phyloP scores from a whole-genome alignment of 2,797 vertebrate species.

The Taeniopygia guttata region DNA sequence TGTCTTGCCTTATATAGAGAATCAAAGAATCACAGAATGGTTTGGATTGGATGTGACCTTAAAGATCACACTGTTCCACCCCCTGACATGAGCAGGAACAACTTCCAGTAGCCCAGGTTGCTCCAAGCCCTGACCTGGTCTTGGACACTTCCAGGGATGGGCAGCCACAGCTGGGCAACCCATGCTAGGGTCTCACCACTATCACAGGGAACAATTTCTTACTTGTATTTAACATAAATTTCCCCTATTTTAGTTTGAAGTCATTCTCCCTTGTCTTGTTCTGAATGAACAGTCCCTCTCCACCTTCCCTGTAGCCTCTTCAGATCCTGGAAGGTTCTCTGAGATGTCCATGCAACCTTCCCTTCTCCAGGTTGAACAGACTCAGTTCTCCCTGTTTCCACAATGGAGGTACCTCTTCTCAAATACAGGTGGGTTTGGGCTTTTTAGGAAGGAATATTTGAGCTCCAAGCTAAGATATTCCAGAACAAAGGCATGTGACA shows the following conservation, averaged over 20 bases:
- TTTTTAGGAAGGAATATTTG: background rate
- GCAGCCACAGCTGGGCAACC: background rate
- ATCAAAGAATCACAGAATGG: background rate
- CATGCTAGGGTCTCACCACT: background rate
- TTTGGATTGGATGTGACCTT: background rate
- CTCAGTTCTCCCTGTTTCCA: background rate
- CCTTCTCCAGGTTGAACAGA: background rate
- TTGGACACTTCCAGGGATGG: background rate
- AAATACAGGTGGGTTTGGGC: background rate
- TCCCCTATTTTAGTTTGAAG: background rate
- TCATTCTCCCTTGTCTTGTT: background rate
- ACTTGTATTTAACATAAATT: background rate
- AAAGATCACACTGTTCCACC: background rate
- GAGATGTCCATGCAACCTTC: background rate
- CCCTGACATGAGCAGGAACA: background rate
- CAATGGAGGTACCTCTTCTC: background rate
- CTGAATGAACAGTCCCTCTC: background rate
- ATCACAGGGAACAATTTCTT: background rate
- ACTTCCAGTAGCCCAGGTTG: fast-evolving
- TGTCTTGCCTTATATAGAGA: background rate
- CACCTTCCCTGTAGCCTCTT: background rate
- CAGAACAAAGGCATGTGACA: background rate
- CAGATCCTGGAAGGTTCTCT: background rate
- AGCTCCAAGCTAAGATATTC: background rate
- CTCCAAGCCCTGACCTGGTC: background rate